Base-by-base conservation (phyloP, 2,888 invertebrate species). In the Clistopyga incitator region DNA sequence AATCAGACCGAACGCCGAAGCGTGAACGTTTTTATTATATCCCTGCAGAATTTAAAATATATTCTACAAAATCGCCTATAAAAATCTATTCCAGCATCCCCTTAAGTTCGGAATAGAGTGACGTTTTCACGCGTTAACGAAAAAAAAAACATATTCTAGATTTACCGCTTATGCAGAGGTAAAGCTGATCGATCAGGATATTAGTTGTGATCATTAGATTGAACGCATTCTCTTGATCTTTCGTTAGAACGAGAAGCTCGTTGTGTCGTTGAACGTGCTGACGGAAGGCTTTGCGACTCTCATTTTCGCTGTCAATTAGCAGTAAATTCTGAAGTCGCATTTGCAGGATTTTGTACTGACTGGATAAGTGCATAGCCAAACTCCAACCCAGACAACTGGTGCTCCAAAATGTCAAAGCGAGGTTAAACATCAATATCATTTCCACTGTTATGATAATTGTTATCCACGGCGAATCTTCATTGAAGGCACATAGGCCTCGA, bases 291-390 rank as follows among this genome's bases (percentile, higher is more conserved):
- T 6, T 59, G 29, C 59, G 29, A 13, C 59, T 34, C 15, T n/a
- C 18, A 15, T 1, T 59, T 34, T n/a, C n/a, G 29, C 34, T 15
- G 11, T n/a, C 6, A 8, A 34, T 59, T 34, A 34, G 6, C n/a
- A 13, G 59, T 29, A 29, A 34, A 15, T 29, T 34, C 1, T 18
- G 34, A 29, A 59, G 34, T 29, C n/a, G 29, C 29, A 13, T 6
- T n/a, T 59, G 29, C 29, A 59, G 18, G 1, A 59, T 59, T 29
- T 59, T 59, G 59, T n/a, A 59, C 59, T 59, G 59, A 4, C 13
- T 10, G 11, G 56, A 25, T 18, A 59, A 29, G 23, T 34, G 59
- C 59, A 59, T 59, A 34, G n/a, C 59, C 15, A 59, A 25, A 13
- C 34, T 59, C 59, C 29, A 59, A 34, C 13, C 15, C 8, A 23